Evolutionary conservation across 2,113 vertebrate genomes (phyloP).

Genomic region (Zapornia atra): DNA sequence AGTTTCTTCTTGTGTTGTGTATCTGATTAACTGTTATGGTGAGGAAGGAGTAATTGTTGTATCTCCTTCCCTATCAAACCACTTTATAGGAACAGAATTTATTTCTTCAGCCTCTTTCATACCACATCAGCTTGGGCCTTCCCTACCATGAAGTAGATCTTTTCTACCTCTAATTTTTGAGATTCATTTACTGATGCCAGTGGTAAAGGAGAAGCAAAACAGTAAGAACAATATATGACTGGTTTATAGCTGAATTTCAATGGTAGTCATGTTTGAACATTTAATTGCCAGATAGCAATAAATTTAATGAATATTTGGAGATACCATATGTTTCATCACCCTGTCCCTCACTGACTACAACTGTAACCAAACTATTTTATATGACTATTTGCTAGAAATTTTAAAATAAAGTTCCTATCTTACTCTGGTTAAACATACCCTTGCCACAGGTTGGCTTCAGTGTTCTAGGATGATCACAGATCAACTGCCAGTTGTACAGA

Average conservation of each 20-base stretch:
- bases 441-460: neutral
- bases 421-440: neutral
- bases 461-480: neutral
- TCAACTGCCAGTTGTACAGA: neutral
- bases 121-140: neutral
- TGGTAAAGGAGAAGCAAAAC: neutral
- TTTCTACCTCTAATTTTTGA: neutral
- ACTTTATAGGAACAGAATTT: neutral
- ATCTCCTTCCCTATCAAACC: neutral
- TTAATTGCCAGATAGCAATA: conserved; percentile 31
- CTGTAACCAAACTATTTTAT: conserved; percentile 56
- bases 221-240: neutral
- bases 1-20: neutral
- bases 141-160: neutral
- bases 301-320: conserved; percentile 45
- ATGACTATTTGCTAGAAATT: conserved; percentile 1
- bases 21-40: neutral
- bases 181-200: neutral
- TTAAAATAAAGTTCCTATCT: conserved; percentile 16
- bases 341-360: neutral
- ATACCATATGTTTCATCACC: conserved; percentile 21
- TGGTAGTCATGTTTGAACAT: neutral
- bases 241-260: neutral
- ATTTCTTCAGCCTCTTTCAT: neutral
- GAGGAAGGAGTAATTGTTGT: neutral